phyloP scores from a whole-genome alignment of 2,797 vertebrate species.

The Cyclopterus lumpus region DNA sequence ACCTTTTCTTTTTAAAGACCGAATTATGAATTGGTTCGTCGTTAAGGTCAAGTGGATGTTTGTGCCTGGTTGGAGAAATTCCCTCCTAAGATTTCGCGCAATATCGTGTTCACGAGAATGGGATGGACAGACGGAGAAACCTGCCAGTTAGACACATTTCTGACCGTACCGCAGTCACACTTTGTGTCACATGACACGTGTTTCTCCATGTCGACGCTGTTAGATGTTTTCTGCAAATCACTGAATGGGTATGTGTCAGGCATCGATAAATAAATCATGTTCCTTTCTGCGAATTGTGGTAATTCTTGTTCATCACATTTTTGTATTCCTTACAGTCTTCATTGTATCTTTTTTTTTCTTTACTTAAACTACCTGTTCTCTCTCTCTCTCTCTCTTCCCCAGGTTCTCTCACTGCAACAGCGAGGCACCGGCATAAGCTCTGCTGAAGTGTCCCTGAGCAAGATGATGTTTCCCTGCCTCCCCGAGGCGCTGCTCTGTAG shows the following conservation, averaged over 20 bases:
- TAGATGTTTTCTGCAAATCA: background rate
- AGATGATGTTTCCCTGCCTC: constrained; percentile 21
- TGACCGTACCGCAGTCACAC: background rate
- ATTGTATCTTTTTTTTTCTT: no score
- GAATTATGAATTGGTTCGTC: background rate
- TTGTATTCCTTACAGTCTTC: background rate
- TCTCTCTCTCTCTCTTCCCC: no score
- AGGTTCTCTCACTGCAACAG: constrained; percentile 10
- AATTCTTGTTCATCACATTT: background rate
- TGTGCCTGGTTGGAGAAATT: background rate
- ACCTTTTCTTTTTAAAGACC: no score
- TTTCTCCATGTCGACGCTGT: background rate
- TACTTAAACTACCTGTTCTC: no score
- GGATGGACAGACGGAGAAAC: background rate
- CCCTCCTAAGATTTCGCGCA: background rate
- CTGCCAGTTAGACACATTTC: background rate
- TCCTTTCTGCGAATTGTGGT: background rate
- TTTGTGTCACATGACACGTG: background rate
- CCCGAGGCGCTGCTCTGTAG: constrained; percentile 40
- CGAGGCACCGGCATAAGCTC: background rate
- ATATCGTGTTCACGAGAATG: background rate
- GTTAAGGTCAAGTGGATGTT: background rate
- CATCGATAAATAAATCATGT: background rate
- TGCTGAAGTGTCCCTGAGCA: constrained; percentile 47
- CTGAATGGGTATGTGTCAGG: background rate